A percentile compares a stretch with the other conserved stretches of the same genome.
Evolutionary conservation across 2,888 invertebrate species (phyloP).

Genomic region (Hartigia nigra): DNA sequence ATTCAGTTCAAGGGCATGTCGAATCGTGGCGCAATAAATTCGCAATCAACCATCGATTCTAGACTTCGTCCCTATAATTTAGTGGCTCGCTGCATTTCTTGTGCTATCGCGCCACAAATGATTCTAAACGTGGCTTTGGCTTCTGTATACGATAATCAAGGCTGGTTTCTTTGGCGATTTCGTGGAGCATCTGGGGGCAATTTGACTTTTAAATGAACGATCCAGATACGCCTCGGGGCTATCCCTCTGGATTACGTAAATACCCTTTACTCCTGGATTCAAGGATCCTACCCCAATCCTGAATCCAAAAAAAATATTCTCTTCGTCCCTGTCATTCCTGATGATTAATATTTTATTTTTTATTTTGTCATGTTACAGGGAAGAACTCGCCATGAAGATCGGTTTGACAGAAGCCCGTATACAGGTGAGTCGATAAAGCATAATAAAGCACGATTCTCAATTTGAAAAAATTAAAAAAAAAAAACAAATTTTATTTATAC

Average conservation of each 20-base stretch:
- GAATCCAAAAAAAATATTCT: neutral
- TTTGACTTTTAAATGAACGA: conserved; percentile 59
- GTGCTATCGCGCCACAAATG: conserved; percentile 10
- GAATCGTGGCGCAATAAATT: neutral
- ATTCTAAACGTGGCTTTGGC: conserved; percentile 32
- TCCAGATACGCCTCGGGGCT: neutral
- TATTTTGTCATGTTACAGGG: conserved; percentile 81
- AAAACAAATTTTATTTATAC: no score
- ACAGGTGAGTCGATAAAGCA: conserved; percentile 76
- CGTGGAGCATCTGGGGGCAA: conserved; percentile 60
- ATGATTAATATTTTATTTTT: conserved; percentile 32
- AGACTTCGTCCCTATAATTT: conserved; percentile 16
- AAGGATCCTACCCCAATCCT: neutral
- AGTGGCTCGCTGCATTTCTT: neutral
- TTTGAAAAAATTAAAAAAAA: conserved; percentile 5
- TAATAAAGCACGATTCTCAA: neutral
- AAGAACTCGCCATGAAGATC: conserved; percentile 94
- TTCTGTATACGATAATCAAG: conserved; percentile 59
- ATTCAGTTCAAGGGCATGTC: neutral
- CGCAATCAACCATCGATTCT: neutral
- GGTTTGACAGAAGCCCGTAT: conserved; percentile 94
- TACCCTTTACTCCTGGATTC: neutral
- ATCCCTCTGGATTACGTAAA: neutral
- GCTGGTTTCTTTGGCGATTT: conserved; percentile 58
- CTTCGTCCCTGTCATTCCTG: conserved; percentile 27